Evolutionary conservation across 2,797 vertebrate species (phyloP).

Genomic region (Acanthurus lineatus): DNA sequence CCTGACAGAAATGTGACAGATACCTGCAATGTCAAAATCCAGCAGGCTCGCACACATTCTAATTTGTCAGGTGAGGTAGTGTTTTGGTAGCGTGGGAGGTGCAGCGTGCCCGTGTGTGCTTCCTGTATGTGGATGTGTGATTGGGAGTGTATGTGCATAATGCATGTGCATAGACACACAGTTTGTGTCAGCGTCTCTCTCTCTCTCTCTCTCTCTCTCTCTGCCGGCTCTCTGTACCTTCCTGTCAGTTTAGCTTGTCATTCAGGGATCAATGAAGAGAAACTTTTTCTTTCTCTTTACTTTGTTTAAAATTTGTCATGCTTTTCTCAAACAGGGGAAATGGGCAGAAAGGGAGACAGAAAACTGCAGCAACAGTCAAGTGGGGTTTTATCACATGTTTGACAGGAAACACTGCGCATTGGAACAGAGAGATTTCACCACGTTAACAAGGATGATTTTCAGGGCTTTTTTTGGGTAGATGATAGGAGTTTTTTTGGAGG

Average conservation of each 20-base stretch:
- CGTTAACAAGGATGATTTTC: conserved; percentile 51
- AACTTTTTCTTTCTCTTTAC: conserved; percentile 68
- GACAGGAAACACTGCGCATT: conserved; percentile 50
- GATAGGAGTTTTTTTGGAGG: conserved; percentile 22
- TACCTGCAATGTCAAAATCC: conserved; percentile 72
- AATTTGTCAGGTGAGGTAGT: conserved; percentile 79
- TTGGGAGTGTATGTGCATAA: conserved; percentile 70
- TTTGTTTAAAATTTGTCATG: conserved; percentile 66
- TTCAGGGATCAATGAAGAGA: conserved; percentile 73
- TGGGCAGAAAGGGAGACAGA: conserved; percentile 50
- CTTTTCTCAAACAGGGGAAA: conserved; percentile 59
- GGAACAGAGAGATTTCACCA: conserved; percentile 46
- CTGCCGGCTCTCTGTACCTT: conserved; percentile 48
- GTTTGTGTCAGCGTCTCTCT: background rate
- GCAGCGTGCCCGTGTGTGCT: conserved; percentile 58
- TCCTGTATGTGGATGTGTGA: conserved; percentile 55
- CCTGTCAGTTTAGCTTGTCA: conserved; percentile 78
- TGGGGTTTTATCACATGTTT: conserved; percentile 49
- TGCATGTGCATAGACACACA: conserved; percentile 58
- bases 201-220: conserved; percentile 21
- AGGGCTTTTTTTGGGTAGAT: background rate
- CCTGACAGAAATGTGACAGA: conserved; percentile 80
- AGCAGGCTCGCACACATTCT: conserved; percentile 63
- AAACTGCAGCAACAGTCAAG: conserved; percentile 41
- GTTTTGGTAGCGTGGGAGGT: conserved; percentile 78